phyloP scores from a whole-genome alignment of 2,113 vertebrate species.

The Gracilinanus agilis region DNA sequence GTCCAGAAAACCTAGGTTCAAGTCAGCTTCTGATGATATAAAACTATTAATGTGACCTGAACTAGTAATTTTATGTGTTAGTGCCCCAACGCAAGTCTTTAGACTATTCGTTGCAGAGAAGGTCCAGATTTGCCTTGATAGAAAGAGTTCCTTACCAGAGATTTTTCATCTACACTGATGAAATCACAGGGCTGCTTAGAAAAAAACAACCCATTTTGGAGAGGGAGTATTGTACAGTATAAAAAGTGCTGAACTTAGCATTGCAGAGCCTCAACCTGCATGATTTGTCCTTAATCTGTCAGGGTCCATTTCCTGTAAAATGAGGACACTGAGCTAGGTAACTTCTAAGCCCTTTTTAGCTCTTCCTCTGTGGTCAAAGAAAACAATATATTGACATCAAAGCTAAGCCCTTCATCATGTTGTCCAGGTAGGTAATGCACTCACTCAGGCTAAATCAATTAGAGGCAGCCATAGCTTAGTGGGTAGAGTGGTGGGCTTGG shows the following conservation, averaged over 20 bases:
- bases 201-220: not conserved
- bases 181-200: not conserved
- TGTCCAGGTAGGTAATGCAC: not conserved
- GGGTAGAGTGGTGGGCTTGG: too few relatives aligned
- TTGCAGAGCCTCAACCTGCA: not conserved
- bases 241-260: too few relatives aligned
- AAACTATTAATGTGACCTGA: not conserved
- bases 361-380: not conserved
- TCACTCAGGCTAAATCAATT: not conserved
- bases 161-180: not conserved
- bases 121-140: not conserved
- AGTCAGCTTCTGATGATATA: not conserved
- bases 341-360: not conserved
- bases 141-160: not conserved
- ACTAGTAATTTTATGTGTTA: not conserved
- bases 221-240: not conserved
- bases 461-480: too few relatives aligned
- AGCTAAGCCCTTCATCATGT: not conserved
- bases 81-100: not conserved
- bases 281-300: not conserved
- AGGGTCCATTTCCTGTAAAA: not conserved
- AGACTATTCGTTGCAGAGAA: not conserved
- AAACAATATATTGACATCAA: not conserved
- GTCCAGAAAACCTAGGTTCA: not conserved
- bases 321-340: not conserved